Conservation (phyloP, 1,140 invertebrate species). For the Drosophila ohnishii region DNA sequence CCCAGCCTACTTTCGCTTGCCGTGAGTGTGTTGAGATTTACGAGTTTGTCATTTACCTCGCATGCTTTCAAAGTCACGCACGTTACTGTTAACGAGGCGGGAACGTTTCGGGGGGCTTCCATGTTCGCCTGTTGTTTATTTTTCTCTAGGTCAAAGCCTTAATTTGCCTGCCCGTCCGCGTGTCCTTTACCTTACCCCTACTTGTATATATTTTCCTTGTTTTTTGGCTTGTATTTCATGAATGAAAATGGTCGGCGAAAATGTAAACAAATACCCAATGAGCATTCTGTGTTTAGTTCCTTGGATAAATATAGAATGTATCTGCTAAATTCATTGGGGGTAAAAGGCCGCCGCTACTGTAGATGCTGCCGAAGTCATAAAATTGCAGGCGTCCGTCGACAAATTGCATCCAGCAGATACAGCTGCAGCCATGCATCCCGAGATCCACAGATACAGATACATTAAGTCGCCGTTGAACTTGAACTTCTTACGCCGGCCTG, state of each 20-base stretch:
- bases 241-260: conserved; percentile 57
- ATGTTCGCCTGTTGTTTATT: conserved; percentile 61
- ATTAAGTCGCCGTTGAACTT: conserved; percentile 67
- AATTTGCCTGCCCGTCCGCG: conserved; percentile 65
- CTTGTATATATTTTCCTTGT: conserved; percentile 1
- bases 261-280: conserved; percentile 32
- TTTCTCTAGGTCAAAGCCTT: conserved; percentile 82
- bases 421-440: conserved; percentile 16
- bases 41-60: conserved; percentile 74
- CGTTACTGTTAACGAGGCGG: conserved; percentile 53
- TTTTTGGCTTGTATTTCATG: conserved; percentile 68
- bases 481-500: conserved; percentile 66
- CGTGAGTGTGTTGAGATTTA: conserved; percentile 64
- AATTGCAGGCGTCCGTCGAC: conserved; percentile 62
- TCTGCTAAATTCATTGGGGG: conserved; percentile 72
- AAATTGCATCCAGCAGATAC: conserved; percentile 67
- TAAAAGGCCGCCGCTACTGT: conserved; percentile 36
- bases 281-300: conserved; percentile 20
- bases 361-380: conserved; percentile 41
- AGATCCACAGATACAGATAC: conserved; percentile 29
- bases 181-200: conserved; percentile 45
- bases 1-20: conserved; percentile 26
- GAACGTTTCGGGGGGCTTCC: conserved; percentile 6
- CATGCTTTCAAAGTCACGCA: conserved; percentile 78
- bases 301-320: conserved; percentile 56